Percentiles rank a stretch among this genome's conserved stretches.
Conservation (phyloP, 2,888 invertebrate species). For the Monopis laevigella region DNA sequence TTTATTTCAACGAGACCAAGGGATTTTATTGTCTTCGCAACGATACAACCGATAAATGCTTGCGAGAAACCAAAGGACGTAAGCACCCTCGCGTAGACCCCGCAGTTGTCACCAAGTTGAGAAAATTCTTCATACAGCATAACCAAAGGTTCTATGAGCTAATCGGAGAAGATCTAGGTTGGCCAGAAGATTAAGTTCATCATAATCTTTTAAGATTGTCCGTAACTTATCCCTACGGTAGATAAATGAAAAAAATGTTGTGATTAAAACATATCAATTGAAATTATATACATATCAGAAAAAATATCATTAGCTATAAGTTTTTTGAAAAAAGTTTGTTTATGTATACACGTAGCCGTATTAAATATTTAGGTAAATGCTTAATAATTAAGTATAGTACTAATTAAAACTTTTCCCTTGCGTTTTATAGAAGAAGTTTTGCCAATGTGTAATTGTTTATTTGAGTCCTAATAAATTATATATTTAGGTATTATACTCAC, state of each 20-base stretch:
- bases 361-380: no score
- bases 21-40: conserved; percentile 94
- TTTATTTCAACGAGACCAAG: conserved; percentile 97
- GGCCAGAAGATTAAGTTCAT: conserved; percentile 83
- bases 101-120: conserved; percentile 78
- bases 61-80: conserved; percentile 83
- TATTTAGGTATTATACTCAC: no score
- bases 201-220: not conserved
- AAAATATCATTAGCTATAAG: conserved; percentile 54
- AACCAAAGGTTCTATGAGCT: conserved; percentile 93
- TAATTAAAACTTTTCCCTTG: no score
- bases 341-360: conserved; percentile 55
- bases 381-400: no score
- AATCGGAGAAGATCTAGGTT: conserved; percentile 91
- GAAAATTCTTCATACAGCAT: conserved; percentile 89
- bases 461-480: no score
- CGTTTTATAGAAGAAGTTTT: no score
- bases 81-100: conserved; percentile 87
- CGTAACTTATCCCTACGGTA: not conserved
- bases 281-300: conserved; percentile 39
- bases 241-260: conserved; percentile 27
- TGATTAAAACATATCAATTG: conserved; percentile 47
- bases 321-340: conserved; percentile 45
- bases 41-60: conserved; percentile 85
- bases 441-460: no score